Percentiles rank a stretch among this genome's conserved stretches.
Evolutionary conservation across 1,140 invertebrate species (phyloP).

Genomic region (Drosophila insularis): DNA sequence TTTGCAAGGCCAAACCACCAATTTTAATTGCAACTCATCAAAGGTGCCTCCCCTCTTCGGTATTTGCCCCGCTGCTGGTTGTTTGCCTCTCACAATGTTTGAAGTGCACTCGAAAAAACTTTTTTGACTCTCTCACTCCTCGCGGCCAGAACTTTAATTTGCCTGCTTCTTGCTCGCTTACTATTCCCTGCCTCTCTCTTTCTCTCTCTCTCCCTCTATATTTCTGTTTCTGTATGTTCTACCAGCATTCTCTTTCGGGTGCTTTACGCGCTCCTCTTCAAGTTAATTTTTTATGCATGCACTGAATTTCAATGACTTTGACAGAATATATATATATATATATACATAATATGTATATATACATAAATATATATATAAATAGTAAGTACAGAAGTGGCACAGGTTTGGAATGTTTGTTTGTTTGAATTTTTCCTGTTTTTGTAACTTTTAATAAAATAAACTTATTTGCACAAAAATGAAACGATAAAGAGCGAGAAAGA

Average conservation of each 20-base stretch:
- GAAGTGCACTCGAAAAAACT: slow-evolving; percentile 40
- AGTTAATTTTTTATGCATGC: slow-evolving; percentile 63
- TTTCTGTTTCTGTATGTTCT: slow-evolving; percentile 16
- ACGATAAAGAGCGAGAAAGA: neutral
- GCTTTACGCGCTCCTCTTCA: slow-evolving; percentile 17
- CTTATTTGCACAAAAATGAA: slow-evolving; percentile 55
- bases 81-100: slow-evolving; percentile 12
- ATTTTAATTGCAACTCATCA: slow-evolving; percentile 64
- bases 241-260: neutral
- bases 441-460: slow-evolving; percentile 65
- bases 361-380: neutral
- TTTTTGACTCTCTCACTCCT: slow-evolving; percentile 26
- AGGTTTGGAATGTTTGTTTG: slow-evolving; percentile 18
- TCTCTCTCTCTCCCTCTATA: neutral
- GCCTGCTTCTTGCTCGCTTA: slow-evolving; percentile 4
- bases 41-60: slow-evolving; percentile 24
- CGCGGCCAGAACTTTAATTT: slow-evolving; percentile 43
- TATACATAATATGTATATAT: too few relatives aligned
- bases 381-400: slow-evolving; percentile 41
- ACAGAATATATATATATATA: slow-evolving; percentile 25
- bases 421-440: slow-evolving; percentile 47
- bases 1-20: slow-evolving; percentile 44
- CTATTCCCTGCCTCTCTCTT: neutral
- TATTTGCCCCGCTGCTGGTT: neutral
- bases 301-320: slow-evolving; percentile 66